Base-by-base conservation (phyloP, 2,888 invertebrate species). In the Tupiocoris notatus region DNA sequence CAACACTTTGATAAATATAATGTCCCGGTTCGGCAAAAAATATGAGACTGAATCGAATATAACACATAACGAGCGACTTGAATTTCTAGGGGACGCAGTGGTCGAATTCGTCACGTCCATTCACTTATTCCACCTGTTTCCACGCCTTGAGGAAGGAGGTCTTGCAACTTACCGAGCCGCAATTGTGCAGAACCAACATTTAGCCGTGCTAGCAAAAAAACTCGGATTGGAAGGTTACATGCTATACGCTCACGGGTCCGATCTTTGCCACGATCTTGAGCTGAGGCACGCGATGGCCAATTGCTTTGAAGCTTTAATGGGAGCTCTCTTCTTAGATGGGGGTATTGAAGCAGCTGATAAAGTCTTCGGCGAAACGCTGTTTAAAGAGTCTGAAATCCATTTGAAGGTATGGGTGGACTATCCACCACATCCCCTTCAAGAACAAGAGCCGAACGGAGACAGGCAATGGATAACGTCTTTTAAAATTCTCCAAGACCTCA, bases 261-360 rank as follows among this genome's bases (percentile, higher is more conserved):
- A 99, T 86, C 86, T 99, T 65, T 98, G 98, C 81, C 96, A 98
- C 80, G 98, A 98, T 83, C 88, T 96, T 56, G 98, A 98, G 82
- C 87, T 98, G 82, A 88, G 95, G 1, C 98, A 99, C 85, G 99
- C 99, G 0, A 97, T 99, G 96, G 99, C 99, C 3, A 99, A 99
- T 86, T 98, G 98, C 83, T 98, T 99, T 85, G 99, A 99, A 84
- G 98, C 99, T 0, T 86, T 99, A 23, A 96, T 99, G 96, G 99
- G 97, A 18, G 96, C 98, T 0, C 84, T 99, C 12, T 95, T 96
- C 83, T 85, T 99, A 1, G 99, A 99, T 83, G 95, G 94, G 1
- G 96, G 94, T 0, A 89, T 98, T 16, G 88, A 92, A 82, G 89
- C 93, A 2, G 93, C 94, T 0, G 95, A 96, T 82, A 87, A 89